Base-by-base conservation (phyloP, 2,797 vertebrate species). In the Myripristis jacobus region DNA sequence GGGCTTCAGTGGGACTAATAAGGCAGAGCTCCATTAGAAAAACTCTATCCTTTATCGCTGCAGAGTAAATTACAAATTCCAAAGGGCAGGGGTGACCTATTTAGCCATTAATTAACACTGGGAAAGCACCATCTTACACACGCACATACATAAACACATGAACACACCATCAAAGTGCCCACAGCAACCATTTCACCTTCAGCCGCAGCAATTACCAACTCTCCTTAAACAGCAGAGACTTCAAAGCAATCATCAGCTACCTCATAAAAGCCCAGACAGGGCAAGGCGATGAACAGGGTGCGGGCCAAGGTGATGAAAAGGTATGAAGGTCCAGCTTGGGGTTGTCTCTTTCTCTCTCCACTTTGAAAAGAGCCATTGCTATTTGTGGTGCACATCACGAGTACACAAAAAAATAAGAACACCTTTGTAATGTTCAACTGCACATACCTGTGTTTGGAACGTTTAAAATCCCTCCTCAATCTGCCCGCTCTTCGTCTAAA, bases 241-340 rank as follows among this genome's bases (percentile, higher is more conserved):
- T 74, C 62, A 3, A 25, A 68, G 61, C 59, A 71, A 67, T 87
- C 83, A 85, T 90, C 83, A 66, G 70, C 77, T 79, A 57, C 72
- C 85, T 90, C 81, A 89, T 86, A 84, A 91, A 88, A 84, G 71
- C 51, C 63, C 69, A 69, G 50, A 69, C 38, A 1, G 24, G 63
- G 76, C 75, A 81, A 67, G 70, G 54, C 84, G 67, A 77, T 72
- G 73, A 77, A 55, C 61, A 67, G 65, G 56, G 77, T 75, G 78
- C 9, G 4, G 43, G 66, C 65, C 50, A 56, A 80, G 66, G 80
- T 79, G 86, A 83, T 87, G 87, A 91, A 87, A 89, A 79, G 83
- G 56, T 36, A 70, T 24, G 79, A 75, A 77, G 60, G 69, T 48
- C 19, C 44, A 53, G 56, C 3, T 36, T 22, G 19, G 38, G 0